Conservation (phyloP, 1,140 invertebrate species). For the Leptinotarsa lineolata region DNA sequence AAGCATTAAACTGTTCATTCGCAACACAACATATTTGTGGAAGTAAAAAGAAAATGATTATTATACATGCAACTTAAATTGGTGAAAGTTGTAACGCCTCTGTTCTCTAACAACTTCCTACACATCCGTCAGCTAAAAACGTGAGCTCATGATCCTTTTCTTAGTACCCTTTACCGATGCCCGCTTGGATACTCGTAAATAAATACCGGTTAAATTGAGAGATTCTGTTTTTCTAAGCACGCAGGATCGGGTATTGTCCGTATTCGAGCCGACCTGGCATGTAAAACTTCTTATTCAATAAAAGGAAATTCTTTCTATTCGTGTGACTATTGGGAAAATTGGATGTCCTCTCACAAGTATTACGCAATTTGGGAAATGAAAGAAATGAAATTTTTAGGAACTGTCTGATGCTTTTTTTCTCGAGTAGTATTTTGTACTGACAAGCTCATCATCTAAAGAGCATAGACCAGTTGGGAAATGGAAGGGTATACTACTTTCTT, state of each 20-base stretch:
- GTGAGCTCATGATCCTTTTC: conserved; percentile 18
- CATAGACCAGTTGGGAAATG: too few species aligned
- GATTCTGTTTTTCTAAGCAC: conserved; percentile 22
- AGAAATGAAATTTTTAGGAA: neutral
- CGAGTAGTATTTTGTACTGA: too few species aligned
- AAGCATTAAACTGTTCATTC: too few species aligned
- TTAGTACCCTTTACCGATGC: neutral
- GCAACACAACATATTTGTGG: too few species aligned
- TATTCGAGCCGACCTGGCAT: conserved; percentile 4
- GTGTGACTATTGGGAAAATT: neutral
- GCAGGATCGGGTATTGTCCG: neutral
- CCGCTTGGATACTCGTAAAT: conserved; percentile 24
- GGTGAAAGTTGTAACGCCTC: too few species aligned
- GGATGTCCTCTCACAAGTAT: conserved; percentile 9
- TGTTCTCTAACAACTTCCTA: conserved; percentile 32
- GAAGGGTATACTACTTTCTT: too few species aligned
- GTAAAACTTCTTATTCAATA: conserved; percentile 24
- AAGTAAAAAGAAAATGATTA: too few species aligned
- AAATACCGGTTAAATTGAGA: conserved; percentile 30
- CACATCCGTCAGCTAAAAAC: conserved; percentile 31
- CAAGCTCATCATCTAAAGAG: too few species aligned
- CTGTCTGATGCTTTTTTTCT: too few species aligned
- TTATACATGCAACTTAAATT: too few species aligned
- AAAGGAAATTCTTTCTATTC: conserved; percentile 21
- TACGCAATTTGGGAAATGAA: neutral